Conservation (phyloP, 2,888 invertebrate species). For the Heteromyza rotundicornis region DNA sequence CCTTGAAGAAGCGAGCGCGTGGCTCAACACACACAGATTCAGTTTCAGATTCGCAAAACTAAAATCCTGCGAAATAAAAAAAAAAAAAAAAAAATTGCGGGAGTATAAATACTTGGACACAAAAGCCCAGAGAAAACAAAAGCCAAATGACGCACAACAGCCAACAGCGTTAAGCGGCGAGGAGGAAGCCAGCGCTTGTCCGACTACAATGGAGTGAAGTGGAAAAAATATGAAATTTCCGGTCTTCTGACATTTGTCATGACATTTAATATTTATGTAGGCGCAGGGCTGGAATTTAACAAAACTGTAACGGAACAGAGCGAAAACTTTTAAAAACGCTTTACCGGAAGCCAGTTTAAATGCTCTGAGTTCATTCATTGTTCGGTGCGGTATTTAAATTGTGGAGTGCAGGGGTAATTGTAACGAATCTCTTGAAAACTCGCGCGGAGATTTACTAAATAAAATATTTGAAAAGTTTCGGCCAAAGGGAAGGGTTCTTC, state of each 20-base stretch:
- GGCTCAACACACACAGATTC: not conserved
- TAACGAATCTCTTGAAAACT: no score
- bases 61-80: not conserved
- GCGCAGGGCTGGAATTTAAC: not conserved
- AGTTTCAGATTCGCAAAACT: not conserved
- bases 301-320: not conserved
- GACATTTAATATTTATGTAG: slow-evolving; percentile 10
- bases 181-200: not conserved
- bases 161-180: not conserved
- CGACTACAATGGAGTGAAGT: not conserved
- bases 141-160: not conserved
- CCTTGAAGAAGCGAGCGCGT: not conserved
- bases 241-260: slow-evolving; percentile 13
- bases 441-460: no score
- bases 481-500: no score
- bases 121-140: not conserved
- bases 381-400: no score
- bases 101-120: not conserved
- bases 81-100: no score
- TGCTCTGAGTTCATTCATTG: no score
- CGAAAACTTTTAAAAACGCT: not conserved
- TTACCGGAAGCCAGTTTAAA: not conserved
- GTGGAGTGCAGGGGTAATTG: no score
- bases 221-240: slow-evolving; percentile 16
- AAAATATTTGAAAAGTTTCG: no score